phyloP scores from a whole-genome alignment of 2,888 invertebrate species.

The Agrochola macilenta region DNA sequence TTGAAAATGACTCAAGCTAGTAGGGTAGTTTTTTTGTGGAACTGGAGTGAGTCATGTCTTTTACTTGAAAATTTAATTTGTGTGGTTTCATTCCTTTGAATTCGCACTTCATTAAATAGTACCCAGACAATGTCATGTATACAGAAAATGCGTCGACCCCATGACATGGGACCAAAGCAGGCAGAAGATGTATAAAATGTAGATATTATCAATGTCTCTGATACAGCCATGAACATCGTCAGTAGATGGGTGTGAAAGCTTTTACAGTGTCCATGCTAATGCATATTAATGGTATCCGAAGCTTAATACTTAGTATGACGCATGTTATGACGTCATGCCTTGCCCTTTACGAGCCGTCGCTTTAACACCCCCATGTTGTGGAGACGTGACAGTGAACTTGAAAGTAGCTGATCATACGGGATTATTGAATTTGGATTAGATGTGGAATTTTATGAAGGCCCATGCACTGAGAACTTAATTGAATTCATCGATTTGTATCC shows the following conservation, averaged over 20 bases:
- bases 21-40: constrained; percentile 18
- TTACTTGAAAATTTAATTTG: constrained; percentile 1
- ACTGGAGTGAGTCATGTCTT: constrained; percentile 38
- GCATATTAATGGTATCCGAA: constrained; percentile 72
- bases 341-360: constrained; percentile 55
- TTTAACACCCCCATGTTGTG: constrained; percentile 50
- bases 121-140: not conserved
- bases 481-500: not conserved
- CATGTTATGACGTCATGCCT: constrained; percentile 71
- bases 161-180: not conserved
- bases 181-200: not conserved
- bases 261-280: constrained; percentile 68
- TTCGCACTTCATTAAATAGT: not conserved
- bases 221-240: constrained; percentile 27
- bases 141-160: not conserved
- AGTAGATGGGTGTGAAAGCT: constrained; percentile 56
- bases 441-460: not conserved
- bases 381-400: constrained; percentile 76
- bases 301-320: constrained; percentile 65
- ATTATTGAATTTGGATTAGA: constrained; percentile 14
- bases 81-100: constrained; percentile 21
- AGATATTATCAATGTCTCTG: constrained; percentile 12
- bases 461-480: too few species aligned
- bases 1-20: constrained; percentile 39
- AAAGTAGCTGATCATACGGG: constrained; percentile 33